Base-by-base conservation (phyloP, 1,140 invertebrate species). In the Polypedilum vanderplanki region DNA sequence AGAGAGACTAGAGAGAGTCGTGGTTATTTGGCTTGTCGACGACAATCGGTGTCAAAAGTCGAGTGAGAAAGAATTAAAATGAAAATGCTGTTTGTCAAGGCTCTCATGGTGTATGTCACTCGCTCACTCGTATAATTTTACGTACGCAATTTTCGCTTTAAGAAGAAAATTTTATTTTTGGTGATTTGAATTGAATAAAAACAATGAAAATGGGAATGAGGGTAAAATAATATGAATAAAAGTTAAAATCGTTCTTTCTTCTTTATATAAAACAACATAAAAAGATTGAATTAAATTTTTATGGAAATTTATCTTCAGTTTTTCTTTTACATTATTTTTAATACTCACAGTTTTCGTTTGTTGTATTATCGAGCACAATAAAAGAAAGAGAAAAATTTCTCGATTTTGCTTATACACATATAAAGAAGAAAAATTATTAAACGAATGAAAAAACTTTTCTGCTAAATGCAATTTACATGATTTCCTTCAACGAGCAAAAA, bases 71-170 rank as follows among this genome's bases (percentile, higher is more conserved):
- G 46, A 33, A 33, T 33, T 33, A 33, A 33, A 33, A 33, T 57
- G 46, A 12, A 46, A 9, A 46, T 15, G 15, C 8, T 15, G 15
- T 15, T 46, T 46, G 41, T 57, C 46, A 57, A 57, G 46, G 46
- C 46, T 57, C n/a, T 57, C n/a, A 12, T 57, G n/a, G 1, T 33
- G 24, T 33, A 5, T 33, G 24, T 33, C 12, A 12, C 46, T 57
- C 46, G 46, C 46, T 57, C 46, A 12, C 46, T 57, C 46, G 46
- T n/a, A 57, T 57, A 57, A 57, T 57, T 57, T 57, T n/a, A 33
- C 24, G 24, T 57, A 57, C 46, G 46, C 46, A 57, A 15, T 57
- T 57, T 15, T 57, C 12, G 12, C 46, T n/a, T 57, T 12, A 15
- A 57, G 15, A 33, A 33, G 1, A 33, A 57, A 57, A 46, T 4